Conservation (phyloP, 2,888 invertebrate genomes). For the Chrysomela aeneicollis region DNA sequence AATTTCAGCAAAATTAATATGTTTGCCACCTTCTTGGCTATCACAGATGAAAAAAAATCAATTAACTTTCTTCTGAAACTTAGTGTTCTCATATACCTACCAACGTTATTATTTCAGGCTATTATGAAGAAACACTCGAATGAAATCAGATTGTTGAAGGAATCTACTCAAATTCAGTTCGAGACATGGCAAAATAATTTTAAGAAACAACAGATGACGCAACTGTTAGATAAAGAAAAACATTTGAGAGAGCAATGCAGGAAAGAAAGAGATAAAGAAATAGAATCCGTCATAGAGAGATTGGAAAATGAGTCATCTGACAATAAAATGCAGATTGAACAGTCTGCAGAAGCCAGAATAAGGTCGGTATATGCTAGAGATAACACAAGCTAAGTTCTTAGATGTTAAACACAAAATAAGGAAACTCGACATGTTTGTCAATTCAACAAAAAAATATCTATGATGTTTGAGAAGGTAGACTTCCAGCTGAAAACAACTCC, state of each 20-base stretch:
- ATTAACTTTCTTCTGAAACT: too few relatives aligned
- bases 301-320: conserved; percentile 73
- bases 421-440: too few relatives aligned
- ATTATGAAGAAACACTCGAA: conserved; percentile 62
- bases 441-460: too few relatives aligned
- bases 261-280: conserved; percentile 79
- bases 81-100: too few relatives aligned
- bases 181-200: conserved; percentile 71
- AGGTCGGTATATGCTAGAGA: conserved; percentile 49
- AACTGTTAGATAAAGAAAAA: conserved; percentile 72
- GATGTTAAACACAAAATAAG: background rate
- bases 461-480: too few relatives aligned
- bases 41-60: background rate
- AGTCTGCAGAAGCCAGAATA: conserved; percentile 66
- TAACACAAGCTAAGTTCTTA: conserved; percentile 1
- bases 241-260: conserved; percentile 75
- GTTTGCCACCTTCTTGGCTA: too few relatives aligned
- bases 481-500: too few relatives aligned
- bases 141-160: conserved; percentile 66
- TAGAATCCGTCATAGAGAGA: conserved; percentile 75
- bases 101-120: conserved; percentile 48
- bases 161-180: conserved; percentile 69
- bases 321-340: conserved; percentile 68
- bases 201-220: conserved; percentile 68
- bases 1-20: too few relatives aligned